phyloP scores from a whole-genome alignment of 2,113 vertebrate genomes.

The Elachura formosa region DNA sequence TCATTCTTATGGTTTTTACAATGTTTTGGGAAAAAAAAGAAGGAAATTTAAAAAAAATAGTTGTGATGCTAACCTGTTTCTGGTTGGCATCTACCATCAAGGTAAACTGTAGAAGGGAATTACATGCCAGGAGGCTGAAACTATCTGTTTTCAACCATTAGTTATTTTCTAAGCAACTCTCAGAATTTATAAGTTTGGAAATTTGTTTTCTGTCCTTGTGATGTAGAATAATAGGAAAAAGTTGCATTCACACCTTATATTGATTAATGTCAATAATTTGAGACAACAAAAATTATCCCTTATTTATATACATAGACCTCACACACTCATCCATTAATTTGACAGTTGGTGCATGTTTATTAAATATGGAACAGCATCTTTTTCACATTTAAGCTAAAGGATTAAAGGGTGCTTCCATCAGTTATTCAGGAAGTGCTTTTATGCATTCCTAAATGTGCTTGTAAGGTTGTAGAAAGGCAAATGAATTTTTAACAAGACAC shows the following conservation, averaged over 20 bases:
- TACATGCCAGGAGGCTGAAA: not conserved
- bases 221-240: not conserved
- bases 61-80: not conserved
- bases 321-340: not conserved
- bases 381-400: not conserved
- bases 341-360: not conserved
- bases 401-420: not conserved
- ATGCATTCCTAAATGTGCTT: not conserved
- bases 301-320: not conserved
- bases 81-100: not conserved
- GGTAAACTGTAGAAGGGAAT: not conserved
- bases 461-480: not conserved
- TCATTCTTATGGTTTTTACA: not conserved
- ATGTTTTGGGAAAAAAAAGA: not conserved
- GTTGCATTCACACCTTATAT: not conserved
- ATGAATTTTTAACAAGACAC: not conserved
- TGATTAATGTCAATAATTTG: not conserved
- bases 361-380: not conserved
- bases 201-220: not conserved
- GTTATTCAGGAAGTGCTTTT: not conserved
- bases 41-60: not conserved
- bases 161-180: not conserved
- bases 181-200: not conserved
- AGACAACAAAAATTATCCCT: not conserved
- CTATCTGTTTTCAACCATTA: not conserved